A percentile compares a stretch with the other conserved stretches of the same genome.
These are phyloP conservation scores for Dendrolimus pini DNA, from an alignment of 2,888 invertebrate species.

Conservation along the genomic window DNA sequence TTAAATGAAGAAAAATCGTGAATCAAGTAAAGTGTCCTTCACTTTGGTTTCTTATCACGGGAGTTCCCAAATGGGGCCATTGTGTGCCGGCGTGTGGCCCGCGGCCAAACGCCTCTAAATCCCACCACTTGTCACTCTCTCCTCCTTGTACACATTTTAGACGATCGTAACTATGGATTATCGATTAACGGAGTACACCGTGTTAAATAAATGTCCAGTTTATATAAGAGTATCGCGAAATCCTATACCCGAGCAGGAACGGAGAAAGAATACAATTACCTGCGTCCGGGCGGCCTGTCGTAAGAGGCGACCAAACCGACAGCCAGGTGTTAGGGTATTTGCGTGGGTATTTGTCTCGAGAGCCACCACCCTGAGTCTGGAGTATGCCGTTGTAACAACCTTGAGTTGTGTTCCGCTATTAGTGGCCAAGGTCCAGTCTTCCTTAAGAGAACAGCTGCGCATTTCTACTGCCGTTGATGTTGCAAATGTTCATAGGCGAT, in stretches of 20 bases:
- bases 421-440: neutral
- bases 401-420: neutral
- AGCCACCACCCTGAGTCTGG: neutral
- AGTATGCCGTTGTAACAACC: neutral
- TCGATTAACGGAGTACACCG: too few relatives aligned
- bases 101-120: too few relatives aligned
- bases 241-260: neutral
- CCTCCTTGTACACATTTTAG: too few relatives aligned
- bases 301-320: neutral
- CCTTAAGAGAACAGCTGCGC: neutral
- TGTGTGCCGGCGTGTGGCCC: too few relatives aligned
- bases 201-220: too few relatives aligned
- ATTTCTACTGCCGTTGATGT: neutral
- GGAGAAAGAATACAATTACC: neutral
- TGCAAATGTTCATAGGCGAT: neutral
- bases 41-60: too few relatives aligned
- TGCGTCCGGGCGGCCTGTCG: neutral
- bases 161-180: neutral
- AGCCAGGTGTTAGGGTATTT: neutral
- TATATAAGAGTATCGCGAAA: too few relatives aligned
- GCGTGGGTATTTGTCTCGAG: neutral
- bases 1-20: too few relatives aligned
- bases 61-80: too few relatives aligned
- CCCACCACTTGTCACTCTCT: too few relatives aligned
- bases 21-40: too few relatives aligned